Evolutionary conservation across 2,113 vertebrate species (phyloP).

Genomic region (Melanotaenia duboulayi): DNA sequence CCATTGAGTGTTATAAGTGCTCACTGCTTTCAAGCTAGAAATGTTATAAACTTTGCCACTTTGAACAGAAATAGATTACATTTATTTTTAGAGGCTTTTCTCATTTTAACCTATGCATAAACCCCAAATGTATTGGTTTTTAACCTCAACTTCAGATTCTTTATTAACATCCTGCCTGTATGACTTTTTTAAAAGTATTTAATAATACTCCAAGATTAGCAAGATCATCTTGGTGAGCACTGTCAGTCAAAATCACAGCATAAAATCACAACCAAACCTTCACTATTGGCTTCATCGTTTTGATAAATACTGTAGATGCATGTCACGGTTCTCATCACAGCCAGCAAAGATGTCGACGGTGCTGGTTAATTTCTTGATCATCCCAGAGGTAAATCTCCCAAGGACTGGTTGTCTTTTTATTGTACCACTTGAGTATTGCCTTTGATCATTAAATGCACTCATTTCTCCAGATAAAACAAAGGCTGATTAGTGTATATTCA

Average conservation of each 20-base stretch:
- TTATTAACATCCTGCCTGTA: not conserved
- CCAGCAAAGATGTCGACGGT: slow-evolving; percentile 32
- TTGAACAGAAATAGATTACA: not conserved
- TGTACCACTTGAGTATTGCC: slow-evolving; percentile 91
- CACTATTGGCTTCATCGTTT: slow-evolving; percentile 15
- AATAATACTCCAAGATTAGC: not conserved
- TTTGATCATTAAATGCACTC: slow-evolving; percentile 89
- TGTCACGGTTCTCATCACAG: slow-evolving; percentile 37
- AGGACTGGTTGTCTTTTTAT: slow-evolving; percentile 51
- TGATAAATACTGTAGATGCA: slow-evolving; percentile 44
- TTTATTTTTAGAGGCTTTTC: no score
- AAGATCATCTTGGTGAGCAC: not conserved
- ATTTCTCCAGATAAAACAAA: slow-evolving; percentile 81
- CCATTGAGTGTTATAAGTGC: not conserved
- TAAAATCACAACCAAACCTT: slow-evolving; percentile 6
- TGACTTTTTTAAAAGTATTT: not conserved
- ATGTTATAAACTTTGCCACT: no score
- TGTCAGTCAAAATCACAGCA: not conserved
- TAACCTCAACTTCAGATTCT: not conserved
- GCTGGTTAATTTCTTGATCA: slow-evolving; percentile 29
- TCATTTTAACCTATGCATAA: not conserved
- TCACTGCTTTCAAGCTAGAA: not conserved
- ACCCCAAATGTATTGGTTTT: not conserved
- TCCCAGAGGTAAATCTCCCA: slow-evolving; percentile 41
- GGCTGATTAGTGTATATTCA: slow-evolving; percentile 92